Base-by-base conservation (phyloP, 2,797 vertebrate genomes). In the Coranthus polyacanthus region DNA sequence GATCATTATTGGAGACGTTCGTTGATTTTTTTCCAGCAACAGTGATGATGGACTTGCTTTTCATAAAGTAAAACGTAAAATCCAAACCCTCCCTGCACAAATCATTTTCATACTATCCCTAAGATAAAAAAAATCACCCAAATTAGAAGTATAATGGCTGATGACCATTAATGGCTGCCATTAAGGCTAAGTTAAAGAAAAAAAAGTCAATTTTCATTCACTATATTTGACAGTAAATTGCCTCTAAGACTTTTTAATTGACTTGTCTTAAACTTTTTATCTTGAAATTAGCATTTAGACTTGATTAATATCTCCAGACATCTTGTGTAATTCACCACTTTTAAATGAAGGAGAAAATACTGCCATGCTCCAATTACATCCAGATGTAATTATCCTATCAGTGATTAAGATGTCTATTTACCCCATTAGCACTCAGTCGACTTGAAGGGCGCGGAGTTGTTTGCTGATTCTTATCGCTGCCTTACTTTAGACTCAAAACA, bases 381-480 rank as follows among this genome's bases (percentile, higher is more conserved):
- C 0, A 68, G 51, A 79, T 65, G 68, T 75, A 81, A 81, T 81
- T 71, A 84, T 67, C 58, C 71, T 59, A 64, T 54, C 53, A 41
- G 56, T 79, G 67, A 87, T 81, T 79, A 85, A 61, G 69, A 75
- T 41, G 67, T 26, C 62, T 72, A 47, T 84, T 75, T 66, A 72
- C 20, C 32, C 47, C 47, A 65, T 77, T 63, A 68, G 41, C 22
- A 32, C 51, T 57, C 37, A 22, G 53, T 24, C 16, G 38, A 67
- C 63, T 57, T 68, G 75, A 70, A 64, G 75, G 69, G 37, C 5
- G 5, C 62, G 2, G 17, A 47, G 60, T 52, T 78, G 41, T 79
- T 73, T 45, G 17, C 62, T 22, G 24, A 58, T 70, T 65, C 42
- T 73, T 68, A 66, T 61, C n/a, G 1, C 5, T 26, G 4, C 32